Percentiles rank a stretch among this genome's conserved stretches.
Conservation (phyloP, 2,113 vertebrate genomes). For the Oriolus oriolus region DNA sequence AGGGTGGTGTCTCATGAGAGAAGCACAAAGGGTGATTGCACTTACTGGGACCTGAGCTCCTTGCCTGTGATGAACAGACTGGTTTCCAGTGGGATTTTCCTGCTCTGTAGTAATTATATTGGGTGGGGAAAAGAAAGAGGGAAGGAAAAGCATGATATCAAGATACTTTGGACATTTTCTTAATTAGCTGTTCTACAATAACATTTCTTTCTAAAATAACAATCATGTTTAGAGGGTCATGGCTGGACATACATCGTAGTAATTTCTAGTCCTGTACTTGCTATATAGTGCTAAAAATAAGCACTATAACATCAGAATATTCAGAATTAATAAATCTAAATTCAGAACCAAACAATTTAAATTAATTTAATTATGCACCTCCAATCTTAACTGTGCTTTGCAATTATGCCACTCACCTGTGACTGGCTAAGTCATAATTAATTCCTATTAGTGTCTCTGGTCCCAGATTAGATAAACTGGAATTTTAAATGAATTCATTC, state of each 20-base stretch:
- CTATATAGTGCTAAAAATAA: background rate
- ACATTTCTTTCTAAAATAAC: background rate
- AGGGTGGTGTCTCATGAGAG: background rate
- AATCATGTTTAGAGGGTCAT: background rate
- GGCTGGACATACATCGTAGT: background rate
- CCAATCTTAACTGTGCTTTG: background rate
- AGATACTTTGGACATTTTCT: background rate
- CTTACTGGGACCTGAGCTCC: conserved; percentile 86
- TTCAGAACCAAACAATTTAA: conserved; percentile 6
- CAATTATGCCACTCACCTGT: conserved; percentile 36
- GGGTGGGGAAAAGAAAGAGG: background rate
- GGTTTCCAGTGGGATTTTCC: conserved; percentile 79
- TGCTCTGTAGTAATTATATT: conserved; percentile 57
- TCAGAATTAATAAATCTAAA: background rate
- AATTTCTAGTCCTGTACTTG: background rate
- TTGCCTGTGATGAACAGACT: conserved; percentile 81
- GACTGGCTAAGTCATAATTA: conserved; percentile 21
- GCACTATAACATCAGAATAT: background rate
- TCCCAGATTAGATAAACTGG: conserved; percentile 10
- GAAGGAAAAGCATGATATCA: background rate
- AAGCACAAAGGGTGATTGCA: background rate
- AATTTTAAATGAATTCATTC: conserved; percentile 16
- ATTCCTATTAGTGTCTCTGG: background rate
- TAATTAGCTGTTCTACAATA: background rate
- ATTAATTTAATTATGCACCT: conserved; percentile 17